Base-by-base conservation (phyloP, 2,888 invertebrate genomes). In the Drosophila greeni region DNA sequence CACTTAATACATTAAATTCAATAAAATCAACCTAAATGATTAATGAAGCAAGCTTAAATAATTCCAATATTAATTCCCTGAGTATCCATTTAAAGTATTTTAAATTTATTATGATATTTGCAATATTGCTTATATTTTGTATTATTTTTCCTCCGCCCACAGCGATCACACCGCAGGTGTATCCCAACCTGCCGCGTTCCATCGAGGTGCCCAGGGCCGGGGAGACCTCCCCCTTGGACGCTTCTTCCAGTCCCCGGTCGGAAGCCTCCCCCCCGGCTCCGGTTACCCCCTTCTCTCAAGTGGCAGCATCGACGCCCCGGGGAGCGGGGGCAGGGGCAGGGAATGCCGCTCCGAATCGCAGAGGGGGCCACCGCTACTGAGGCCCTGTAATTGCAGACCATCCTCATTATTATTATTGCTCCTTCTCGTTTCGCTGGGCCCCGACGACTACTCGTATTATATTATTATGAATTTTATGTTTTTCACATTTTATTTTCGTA, bases 81-180 rank as follows among this genome's bases (percentile, higher is more conserved):
- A 18, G 14, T 11, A 36, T n/a, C 16, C n/a, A 36, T 16, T 5
- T 39, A 14, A 1, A 1, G 1, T 16, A 16, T 40, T 16, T 29
- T n/a, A 16, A n/a, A 20, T 20, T 18, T 31, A 20, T 48, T 49
- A 2, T 5, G 4, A 48, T 11, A 24, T n/a, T 20, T 6, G 3
- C 18, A 29, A 8, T 29, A 29, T 26, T 12, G 24, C 8, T 36
- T 12, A 14, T 12, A 26, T 45, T 33, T 33, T 26, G 8, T 58
- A 11, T 3, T 8, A 16, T 26, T n/a, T 8, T 16, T n/a, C 12
- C 24, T 23, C 7, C 23, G 36, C 39, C 60, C 73, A 9, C 66
- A 86, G 86, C 87, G 37, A 86, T 86, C 34, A 87, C 87, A 36
- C 82, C 84, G 6, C 75, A 85, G 61, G 68, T 70, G n/a, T 82